A percentile compares a stretch with the other conserved stretches of the same genome.
Conservation (phyloP, 2,888 invertebrate genomes). For the Calameuta idolon region DNA sequence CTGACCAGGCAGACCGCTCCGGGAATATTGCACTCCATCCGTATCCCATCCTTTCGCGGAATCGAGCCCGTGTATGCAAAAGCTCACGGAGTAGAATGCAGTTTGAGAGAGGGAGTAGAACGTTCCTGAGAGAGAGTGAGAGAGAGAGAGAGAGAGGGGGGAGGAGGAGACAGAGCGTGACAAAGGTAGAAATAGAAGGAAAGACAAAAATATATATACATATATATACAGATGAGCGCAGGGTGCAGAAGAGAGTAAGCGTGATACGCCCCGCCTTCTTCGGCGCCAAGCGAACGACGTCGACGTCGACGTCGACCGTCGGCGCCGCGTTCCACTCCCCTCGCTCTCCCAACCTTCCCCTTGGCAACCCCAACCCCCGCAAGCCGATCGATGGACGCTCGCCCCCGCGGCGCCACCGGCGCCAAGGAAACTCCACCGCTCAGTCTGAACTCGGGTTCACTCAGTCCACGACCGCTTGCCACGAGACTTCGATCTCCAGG, state of each 20-base stretch:
- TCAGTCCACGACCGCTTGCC: constrained; percentile 65
- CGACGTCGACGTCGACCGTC: constrained; percentile 16
- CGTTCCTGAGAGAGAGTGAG: constrained; percentile 20
- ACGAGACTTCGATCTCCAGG: constrained; percentile 60
- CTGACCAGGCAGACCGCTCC: too few relatives aligned
- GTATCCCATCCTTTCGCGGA: too few relatives aligned
- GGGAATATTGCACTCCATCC: too few relatives aligned
- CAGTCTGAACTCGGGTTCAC: constrained; percentile 65
- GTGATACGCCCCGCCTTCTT: constrained; percentile 50
- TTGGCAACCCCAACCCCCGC: constrained; percentile 42
- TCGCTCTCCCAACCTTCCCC: constrained; percentile 33
- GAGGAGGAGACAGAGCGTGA: constrained; percentile 5
- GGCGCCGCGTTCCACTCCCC: neutral
- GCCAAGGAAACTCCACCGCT: constrained; percentile 52
- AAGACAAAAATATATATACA: constrained; percentile 2
- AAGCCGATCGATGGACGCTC: constrained; percentile 41
- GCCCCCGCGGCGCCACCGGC: constrained; percentile 56
- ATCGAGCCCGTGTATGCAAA: constrained; percentile 13
- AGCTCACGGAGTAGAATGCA: constrained; percentile 5
- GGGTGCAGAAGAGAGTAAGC: constrained; percentile 23
- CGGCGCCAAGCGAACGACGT: constrained; percentile 26
- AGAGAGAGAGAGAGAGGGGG: too few relatives aligned
- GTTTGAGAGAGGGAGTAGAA: constrained; percentile 18
- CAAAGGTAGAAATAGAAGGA: constrained; percentile 16
- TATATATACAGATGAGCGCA: neutral